phyloP scores from a whole-genome alignment of 1,140 invertebrate genomes.

The Papilio glaucus region DNA sequence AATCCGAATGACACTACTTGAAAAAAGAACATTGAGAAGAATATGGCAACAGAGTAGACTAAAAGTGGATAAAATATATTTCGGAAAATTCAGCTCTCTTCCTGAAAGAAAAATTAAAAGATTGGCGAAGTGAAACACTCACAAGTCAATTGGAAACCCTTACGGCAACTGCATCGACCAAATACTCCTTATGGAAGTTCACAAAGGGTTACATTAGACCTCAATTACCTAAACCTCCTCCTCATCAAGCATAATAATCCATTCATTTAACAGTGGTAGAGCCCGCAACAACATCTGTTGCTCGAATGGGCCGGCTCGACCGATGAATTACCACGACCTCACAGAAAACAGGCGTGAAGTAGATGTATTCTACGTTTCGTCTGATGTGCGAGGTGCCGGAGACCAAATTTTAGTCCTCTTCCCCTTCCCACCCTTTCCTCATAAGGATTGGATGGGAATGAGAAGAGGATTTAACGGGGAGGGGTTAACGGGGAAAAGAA shows the following conservation, averaged over 20 bases:
- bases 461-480: too few species aligned
- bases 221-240: slow-evolving; percentile 28
- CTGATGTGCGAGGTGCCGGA: too few species aligned
- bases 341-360: too few species aligned
- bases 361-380: too few species aligned
- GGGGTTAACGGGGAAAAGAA: too few species aligned
- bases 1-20: neutral
- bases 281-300: too few species aligned
- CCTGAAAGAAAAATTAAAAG: neutral
- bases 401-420: too few species aligned
- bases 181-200: slow-evolving; percentile 42
- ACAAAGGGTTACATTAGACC: slow-evolving; percentile 35
- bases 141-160: neutral
- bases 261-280: too few species aligned
- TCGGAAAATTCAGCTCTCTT: slow-evolving; percentile 13
- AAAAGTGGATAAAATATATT: slow-evolving; percentile 23
- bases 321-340: too few species aligned
- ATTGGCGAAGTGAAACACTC: neutral
- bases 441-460: too few species aligned
- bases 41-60: slow-evolving; percentile 39
- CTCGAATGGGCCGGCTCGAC: too few species aligned
- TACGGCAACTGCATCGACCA: slow-evolving; percentile 26
- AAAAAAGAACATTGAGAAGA: slow-evolving; percentile 37
- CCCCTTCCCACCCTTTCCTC: too few species aligned
- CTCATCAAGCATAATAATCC: neutral